Evolutionary conservation across 2,888 invertebrate genomes (phyloP).

Genomic region (Cyclophora punctaria): DNA sequence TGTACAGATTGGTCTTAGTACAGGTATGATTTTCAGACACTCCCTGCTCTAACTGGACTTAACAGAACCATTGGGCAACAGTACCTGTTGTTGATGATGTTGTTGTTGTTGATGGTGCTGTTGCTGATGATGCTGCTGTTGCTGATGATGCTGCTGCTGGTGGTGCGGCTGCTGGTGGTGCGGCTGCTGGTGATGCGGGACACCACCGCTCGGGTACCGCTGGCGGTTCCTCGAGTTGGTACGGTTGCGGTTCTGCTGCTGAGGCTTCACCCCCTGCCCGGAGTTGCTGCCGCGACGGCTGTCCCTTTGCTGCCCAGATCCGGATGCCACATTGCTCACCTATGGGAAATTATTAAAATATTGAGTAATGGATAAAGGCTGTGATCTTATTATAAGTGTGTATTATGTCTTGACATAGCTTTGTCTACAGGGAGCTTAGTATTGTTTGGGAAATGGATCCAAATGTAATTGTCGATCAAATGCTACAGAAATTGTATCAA

Average conservation of each 20-base stretch:
- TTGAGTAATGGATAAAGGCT: too few relatives aligned
- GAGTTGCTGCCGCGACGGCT: slow-evolving; percentile 49
- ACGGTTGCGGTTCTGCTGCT: slow-evolving; percentile 32
- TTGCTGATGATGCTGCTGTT: slow-evolving; percentile 45
- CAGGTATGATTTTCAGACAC: too few relatives aligned
- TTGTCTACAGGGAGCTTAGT: too few relatives aligned
- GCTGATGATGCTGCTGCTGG: slow-evolving; percentile 27
- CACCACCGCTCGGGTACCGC: slow-evolving; percentile 46
- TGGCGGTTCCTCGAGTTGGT: slow-evolving; percentile 45
- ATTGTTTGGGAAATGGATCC: too few relatives aligned
- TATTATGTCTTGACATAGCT: too few relatives aligned
- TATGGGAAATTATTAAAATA: slow-evolving; percentile 15
- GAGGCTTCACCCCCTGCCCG: slow-evolving; percentile 32
- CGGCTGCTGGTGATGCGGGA: slow-evolving; percentile 30
- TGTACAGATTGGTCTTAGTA: too few relatives aligned
- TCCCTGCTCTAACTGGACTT: too few relatives aligned
- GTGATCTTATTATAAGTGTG: too few relatives aligned
- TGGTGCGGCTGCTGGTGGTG: slow-evolving; percentile 33
- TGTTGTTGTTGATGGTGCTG: slow-evolving; percentile 31
- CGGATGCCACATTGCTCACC: slow-evolving; percentile 48
- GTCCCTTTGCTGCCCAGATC: slow-evolving; percentile 51
- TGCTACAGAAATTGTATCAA: too few relatives aligned
- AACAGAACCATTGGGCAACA: too few relatives aligned
- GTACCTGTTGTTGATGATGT: slow-evolving; percentile 39
- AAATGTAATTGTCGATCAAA: too few relatives aligned